Percentiles rank a stretch among this genome's conserved stretches.
Evolutionary conservation across 2,797 vertebrate genomes (phyloP).

Genomic region (Cryptoprocta ferox): DNA sequence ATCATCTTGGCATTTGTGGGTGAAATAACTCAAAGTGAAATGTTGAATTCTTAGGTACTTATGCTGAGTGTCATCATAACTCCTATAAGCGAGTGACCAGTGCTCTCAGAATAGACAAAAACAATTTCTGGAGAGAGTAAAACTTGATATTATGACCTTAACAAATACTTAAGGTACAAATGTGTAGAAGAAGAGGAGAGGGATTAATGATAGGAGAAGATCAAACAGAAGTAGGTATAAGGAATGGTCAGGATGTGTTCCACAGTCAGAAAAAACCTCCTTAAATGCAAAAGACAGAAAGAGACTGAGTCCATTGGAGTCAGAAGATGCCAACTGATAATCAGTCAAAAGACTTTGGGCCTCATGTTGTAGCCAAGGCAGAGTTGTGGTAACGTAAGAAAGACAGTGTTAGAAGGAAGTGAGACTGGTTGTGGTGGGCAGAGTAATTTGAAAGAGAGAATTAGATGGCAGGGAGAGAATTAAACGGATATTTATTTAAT

Average conservation of each 20-base stretch:
- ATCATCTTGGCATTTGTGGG: not conserved
- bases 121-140: not conserved
- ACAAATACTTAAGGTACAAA: not conserved
- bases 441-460: not conserved
- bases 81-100: not conserved
- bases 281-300: not conserved
- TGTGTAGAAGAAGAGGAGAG: not conserved
- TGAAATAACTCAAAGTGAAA: not conserved
- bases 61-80: not conserved
- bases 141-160: not conserved
- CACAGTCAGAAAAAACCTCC: not conserved
- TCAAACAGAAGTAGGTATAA: not conserved
- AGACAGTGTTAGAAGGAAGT: too few species aligned
- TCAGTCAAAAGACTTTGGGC: too few species aligned
- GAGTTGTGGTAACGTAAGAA: not conserved
- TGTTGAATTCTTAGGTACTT: not conserved
- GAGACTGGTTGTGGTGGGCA: too few species aligned
- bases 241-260: not conserved
- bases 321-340: not conserved
- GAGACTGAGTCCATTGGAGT: not conserved
- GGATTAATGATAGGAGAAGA: not conserved
- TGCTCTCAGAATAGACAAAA: not conserved
- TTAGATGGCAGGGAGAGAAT: not conserved
- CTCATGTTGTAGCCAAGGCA: not conserved
- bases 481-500: not conserved